Evolutionary conservation across 92 coral and sea anemone species (phyloP), one percentile per base, ranked within the genome.

Genomic region (Porites divaricata): DNA sequence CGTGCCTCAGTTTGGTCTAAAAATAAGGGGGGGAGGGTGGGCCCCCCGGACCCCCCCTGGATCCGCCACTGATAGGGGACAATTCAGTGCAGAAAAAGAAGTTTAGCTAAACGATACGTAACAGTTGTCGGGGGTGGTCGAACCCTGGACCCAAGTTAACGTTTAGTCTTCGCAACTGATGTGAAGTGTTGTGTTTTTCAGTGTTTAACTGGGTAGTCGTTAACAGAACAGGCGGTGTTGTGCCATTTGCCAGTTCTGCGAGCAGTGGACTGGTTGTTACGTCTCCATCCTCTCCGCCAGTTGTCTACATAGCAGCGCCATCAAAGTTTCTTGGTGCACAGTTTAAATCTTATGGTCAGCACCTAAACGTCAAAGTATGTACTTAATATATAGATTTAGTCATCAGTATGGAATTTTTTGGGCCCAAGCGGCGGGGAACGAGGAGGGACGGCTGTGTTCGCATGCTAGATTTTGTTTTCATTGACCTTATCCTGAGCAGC

Each of bases 281-380:
- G 11, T 17, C 94, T 8, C 61, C 79, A 26, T 8, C 87, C 0
- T 75, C 94, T 4, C 91, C 75, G 8, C 5, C 79, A 66, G 88
- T 77, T 63, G 61, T 87, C 82, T 94, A 83, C 70, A 73, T 95
- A 20, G 23, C 63, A 15, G 98, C 98, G 19, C 98, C 98, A 54
- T 16, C 54, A 5, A 57, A 61, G 76, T 95, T 84, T 76, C 84
- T 93, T 49, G 98, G 98, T 8, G 54, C 84, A 71, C 94, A 88
- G 57, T 74, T 88, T 15, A 81, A 86, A 52, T 95, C 98, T 49
- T 95, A 93, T 54, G 92, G 88, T 28, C 95, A 94, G 86, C 91
- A 74, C 49, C 81, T 95, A 6, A 50, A 70, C 21, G 19, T 95
- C 57, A 84, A 76, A 73, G 98, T 94, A 86, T 59, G 89, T 79